phyloP scores from a whole-genome alignment of 2,113 vertebrate species.

The Oplegnathus fasciatus region DNA sequence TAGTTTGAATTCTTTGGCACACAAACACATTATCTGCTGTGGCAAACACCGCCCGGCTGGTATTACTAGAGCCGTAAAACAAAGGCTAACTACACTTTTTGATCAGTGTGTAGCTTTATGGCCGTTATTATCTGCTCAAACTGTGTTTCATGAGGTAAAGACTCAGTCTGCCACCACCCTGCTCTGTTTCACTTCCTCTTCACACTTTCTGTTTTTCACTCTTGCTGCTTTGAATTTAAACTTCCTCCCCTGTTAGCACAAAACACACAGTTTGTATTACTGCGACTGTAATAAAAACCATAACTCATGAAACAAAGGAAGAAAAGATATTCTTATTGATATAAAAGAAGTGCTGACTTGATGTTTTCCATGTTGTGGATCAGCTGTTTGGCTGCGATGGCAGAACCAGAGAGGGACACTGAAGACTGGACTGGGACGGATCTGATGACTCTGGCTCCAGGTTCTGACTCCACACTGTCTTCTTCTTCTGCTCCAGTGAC shows the following conservation, averaged over 20 bases:
- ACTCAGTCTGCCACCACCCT: too few relatives aligned
- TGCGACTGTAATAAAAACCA: too few relatives aligned
- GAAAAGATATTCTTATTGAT: too few relatives aligned
- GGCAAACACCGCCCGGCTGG: not conserved
- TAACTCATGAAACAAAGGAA: too few relatives aligned
- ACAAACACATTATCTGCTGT: not conserved
- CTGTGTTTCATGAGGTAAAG: too few relatives aligned
- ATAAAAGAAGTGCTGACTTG: too few relatives aligned
- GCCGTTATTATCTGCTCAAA: too few relatives aligned
- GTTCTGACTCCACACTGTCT: too few relatives aligned
- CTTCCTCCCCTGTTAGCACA: conserved; percentile 3
- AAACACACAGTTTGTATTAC: not conserved
- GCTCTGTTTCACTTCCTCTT: conserved; percentile 11
- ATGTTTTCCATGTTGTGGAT: not conserved
- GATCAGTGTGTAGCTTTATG: not conserved
- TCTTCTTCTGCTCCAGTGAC: too few relatives aligned
- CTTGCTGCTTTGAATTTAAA: not conserved
- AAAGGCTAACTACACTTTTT: not conserved
- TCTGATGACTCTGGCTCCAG: not conserved
- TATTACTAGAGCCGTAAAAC: not conserved
- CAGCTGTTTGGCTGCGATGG: conserved; percentile 11
- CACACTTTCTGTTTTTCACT: not conserved
- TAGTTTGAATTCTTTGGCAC: too few relatives aligned
- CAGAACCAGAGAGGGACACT: conserved; percentile 8
- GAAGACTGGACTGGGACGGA: not conserved